Evolutionary conservation across 1,140 invertebrate genomes (phyloP).

Genomic region (Neotoxoptera formosana): DNA sequence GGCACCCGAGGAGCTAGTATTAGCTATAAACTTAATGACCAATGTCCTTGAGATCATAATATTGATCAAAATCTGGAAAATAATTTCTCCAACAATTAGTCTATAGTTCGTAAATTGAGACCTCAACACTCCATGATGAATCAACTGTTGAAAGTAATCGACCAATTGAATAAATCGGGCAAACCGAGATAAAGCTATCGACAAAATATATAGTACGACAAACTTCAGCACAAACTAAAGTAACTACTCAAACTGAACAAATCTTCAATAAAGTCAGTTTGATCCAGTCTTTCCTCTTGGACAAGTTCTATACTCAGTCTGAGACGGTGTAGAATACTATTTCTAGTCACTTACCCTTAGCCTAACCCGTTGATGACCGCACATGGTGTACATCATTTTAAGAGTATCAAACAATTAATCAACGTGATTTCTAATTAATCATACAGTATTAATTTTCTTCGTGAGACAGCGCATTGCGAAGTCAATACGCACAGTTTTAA

Average conservation of each 20-base stretch:
- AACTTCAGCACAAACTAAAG: too few relatives aligned
- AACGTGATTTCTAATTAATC: not conserved
- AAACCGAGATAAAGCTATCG: not conserved
- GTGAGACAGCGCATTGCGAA: not conserved
- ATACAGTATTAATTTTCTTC: not conserved
- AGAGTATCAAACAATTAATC: not conserved
- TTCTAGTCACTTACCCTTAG: not conserved
- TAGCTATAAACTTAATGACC: too few relatives aligned
- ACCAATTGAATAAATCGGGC: too few relatives aligned
- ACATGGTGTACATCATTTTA: not conserved
- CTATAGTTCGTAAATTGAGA: too few relatives aligned
- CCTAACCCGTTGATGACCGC: not conserved
- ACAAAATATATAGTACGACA: not conserved
- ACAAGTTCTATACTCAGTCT: not conserved
- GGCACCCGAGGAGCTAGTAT: too few relatives aligned
- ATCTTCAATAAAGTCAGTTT: too few relatives aligned
- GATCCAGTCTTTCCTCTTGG: not conserved
- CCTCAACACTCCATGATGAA: not conserved
- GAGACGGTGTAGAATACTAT: not conserved
- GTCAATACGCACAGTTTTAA: not conserved
- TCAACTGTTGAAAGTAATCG: not conserved
- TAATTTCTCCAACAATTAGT: too few relatives aligned
- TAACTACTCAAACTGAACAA: too few relatives aligned
- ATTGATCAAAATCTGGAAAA: too few relatives aligned
- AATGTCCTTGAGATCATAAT: too few relatives aligned